These are phyloP conservation scores for Drosophila dunni DNA, from an alignment of 1,140 invertebrate genomes.

Conservation along the genomic window DNA sequence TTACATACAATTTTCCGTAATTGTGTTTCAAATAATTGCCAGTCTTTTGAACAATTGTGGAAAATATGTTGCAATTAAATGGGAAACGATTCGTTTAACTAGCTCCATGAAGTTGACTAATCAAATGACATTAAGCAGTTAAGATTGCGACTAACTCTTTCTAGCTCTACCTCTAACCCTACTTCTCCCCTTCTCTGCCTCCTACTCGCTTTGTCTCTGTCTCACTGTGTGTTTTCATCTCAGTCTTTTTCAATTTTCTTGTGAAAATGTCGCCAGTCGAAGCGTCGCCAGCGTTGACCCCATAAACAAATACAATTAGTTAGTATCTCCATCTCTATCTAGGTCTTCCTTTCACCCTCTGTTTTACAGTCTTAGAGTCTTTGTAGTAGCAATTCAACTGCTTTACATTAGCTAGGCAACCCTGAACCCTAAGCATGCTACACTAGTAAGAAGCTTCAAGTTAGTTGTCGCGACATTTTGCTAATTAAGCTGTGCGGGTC, in stretches of 20 bases:
- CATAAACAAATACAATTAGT: conserved; percentile 30
- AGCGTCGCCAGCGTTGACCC: conserved; percentile 33
- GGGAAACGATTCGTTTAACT: conserved; percentile 16
- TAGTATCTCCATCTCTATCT: conserved; percentile 5
- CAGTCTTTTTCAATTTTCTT: not conserved
- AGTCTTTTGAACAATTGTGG: conserved; percentile 4
- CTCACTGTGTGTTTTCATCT: not conserved
- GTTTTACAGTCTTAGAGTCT: too few relatives aligned
- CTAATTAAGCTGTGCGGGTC: conserved; percentile 77
- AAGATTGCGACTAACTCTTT: not conserved
- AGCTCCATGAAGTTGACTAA: conserved; percentile 23
- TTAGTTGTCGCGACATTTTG: conserved; percentile 65
- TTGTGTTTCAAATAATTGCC: not conserved
- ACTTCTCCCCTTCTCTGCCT: not conserved
- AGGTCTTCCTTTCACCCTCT: not conserved
- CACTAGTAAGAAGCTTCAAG: conserved; percentile 6
- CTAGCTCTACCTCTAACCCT: not conserved
- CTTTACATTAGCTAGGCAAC: conserved; percentile 21
- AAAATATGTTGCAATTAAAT: conserved; percentile 20
- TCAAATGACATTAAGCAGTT: conserved; percentile 40
- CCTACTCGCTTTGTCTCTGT: not conserved
- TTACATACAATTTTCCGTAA: too few relatives aligned
- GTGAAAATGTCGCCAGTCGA: conserved; percentile 20
- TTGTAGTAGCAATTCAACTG: conserved; percentile 6
- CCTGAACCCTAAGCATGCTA: conserved; percentile 24